phyloP scores from a whole-genome alignment of 2,113 vertebrate species.

The Cinclus cinclus region DNA sequence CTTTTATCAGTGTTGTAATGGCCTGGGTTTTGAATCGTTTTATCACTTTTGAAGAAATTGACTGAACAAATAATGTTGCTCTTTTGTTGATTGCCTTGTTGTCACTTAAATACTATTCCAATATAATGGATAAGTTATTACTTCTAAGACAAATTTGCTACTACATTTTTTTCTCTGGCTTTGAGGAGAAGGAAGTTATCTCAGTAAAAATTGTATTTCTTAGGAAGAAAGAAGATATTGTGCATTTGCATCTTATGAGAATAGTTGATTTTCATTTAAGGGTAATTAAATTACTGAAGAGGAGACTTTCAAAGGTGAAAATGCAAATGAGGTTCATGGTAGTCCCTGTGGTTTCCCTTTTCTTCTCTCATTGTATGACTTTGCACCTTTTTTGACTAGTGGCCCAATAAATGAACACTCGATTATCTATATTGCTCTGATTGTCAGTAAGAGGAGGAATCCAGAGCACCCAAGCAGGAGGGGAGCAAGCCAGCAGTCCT shows the following conservation, averaged over 20 bases:
- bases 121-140: constrained; percentile 25
- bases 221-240: neutral
- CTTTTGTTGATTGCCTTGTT: constrained; percentile 38
- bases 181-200: neutral
- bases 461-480: neutral
- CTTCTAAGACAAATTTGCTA: neutral
- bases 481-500: neutral
- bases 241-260: neutral
- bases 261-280: neutral
- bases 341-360: neutral
- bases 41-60: constrained; percentile 37
- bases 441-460: neutral
- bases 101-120: constrained; percentile 26
- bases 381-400: neutral
- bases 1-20: constrained; percentile 33
- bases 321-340: neutral
- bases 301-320: constrained; percentile 2
- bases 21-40: constrained; percentile 40
- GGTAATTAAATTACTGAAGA: constrained; percentile 10
- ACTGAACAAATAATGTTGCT: constrained; percentile 53
- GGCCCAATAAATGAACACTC: neutral
- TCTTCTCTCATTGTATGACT: neutral
- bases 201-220: neutral
- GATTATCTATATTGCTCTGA: neutral
- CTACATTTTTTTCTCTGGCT: neutral